Evolutionary conservation across 2,888 invertebrate species (phyloP).

Genomic region (Elmis aenea): DNA sequence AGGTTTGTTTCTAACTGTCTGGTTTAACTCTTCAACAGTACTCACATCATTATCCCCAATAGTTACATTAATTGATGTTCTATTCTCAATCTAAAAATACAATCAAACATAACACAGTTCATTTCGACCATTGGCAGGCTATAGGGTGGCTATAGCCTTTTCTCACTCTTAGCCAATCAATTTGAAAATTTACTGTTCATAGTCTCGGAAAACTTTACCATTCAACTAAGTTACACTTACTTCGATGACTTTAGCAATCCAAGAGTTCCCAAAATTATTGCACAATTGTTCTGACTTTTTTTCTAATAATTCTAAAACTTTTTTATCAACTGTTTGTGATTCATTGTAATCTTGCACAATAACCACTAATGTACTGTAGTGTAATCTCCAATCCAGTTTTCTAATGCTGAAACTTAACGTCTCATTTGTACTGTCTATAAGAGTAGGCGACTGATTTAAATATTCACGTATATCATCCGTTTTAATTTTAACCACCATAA

Average conservation of each 20-base stretch:
- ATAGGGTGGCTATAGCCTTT: no score
- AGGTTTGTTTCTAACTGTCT: conserved; percentile 19
- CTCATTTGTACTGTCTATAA: conserved; percentile 28
- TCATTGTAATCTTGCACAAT: conserved; percentile 36
- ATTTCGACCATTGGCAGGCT: no score
- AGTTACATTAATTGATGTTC: conserved; percentile 9
- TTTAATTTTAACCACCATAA: conserved; percentile 25
- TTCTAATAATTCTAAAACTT: conserved; percentile 20
- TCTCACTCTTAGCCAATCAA: no score
- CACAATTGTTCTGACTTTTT: conserved; percentile 32
- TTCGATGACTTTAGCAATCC: conserved; percentile 36
- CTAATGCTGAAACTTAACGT: conserved; percentile 34
- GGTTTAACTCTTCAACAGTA: conserved; percentile 10
- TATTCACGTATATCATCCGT: conserved; percentile 35
- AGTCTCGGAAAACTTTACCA: no score
- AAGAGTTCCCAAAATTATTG: conserved; percentile 36
- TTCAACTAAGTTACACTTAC: no score
- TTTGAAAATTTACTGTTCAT: no score
- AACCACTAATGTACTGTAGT: conserved; percentile 32
- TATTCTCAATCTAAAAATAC: no score
- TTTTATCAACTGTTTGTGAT: conserved; percentile 16
- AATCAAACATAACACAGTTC: no score
- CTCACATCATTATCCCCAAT: conserved; percentile 14
- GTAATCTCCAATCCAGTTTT: conserved; percentile 30
- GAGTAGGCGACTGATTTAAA: conserved; percentile 35